These are phyloP conservation scores for Cinara cedri DNA, from an alignment of 2,888 invertebrate species.

Conservation along the genomic window DNA sequence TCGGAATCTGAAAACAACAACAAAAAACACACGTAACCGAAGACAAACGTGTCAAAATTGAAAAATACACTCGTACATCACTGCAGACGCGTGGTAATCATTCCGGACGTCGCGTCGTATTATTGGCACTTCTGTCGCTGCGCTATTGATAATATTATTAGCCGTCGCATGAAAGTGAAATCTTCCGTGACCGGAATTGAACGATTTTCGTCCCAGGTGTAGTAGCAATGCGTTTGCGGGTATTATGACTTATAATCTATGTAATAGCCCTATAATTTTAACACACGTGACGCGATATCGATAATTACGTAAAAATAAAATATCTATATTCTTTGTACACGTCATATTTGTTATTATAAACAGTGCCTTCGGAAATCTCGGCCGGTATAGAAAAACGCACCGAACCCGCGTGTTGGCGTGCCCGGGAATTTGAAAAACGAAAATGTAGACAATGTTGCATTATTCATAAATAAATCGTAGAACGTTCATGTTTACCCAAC, in stretches of 20 bases:
- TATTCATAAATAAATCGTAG: too few species aligned
- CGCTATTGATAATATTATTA: neutral
- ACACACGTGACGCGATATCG: constrained; percentile 32
- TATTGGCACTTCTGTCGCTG: neutral
- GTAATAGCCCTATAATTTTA: too few species aligned
- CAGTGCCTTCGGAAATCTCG: too few species aligned
- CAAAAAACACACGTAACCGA: constrained; percentile 5
- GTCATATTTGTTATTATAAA: neutral
- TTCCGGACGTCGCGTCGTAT: neutral
- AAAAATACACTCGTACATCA: neutral
- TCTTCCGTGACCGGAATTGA: constrained; percentile 54
- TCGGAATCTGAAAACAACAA: too few species aligned
- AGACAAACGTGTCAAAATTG: constrained; percentile 11
- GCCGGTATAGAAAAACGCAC: neutral
- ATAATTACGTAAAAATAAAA: constrained; percentile 51
- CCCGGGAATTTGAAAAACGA: too few species aligned
- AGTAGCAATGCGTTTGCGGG: too few species aligned
- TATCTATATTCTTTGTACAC: too few species aligned
- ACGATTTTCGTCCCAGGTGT: constrained; percentile 39
- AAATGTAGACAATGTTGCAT: too few species aligned
- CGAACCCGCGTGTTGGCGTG: too few species aligned
- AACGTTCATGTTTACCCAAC: too few species aligned
- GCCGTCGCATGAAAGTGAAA: constrained; percentile 49
- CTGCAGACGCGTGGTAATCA: neutral
- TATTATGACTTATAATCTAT: neutral